Evolutionary conservation across 1,140 invertebrate genomes (phyloP).

Genomic region (Drosophila simulans): DNA sequence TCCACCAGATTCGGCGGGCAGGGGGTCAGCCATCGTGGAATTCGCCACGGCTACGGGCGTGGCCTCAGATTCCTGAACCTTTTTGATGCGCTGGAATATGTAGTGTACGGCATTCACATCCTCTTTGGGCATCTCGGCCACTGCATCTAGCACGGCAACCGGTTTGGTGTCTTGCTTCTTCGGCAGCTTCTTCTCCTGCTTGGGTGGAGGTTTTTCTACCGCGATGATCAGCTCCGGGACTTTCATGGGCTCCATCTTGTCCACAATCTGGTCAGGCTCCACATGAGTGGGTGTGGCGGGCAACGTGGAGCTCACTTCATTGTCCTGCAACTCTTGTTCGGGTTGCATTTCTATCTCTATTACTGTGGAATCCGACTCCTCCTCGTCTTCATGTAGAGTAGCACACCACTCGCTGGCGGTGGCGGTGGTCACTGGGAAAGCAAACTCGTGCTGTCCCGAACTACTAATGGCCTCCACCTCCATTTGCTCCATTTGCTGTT

Average conservation of each 20-base stretch:
- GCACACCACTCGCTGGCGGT: slow-evolving; percentile 4
- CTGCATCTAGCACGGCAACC: slow-evolving; percentile 19
- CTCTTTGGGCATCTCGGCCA: slow-evolving; percentile 50
- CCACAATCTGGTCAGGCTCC: neutral
- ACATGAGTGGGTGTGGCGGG: slow-evolving; percentile 42
- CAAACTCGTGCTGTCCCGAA: slow-evolving; percentile 24
- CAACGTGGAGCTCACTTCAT: slow-evolving; percentile 66
- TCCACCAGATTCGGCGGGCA: slow-evolving; percentile 1
- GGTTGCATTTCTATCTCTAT: neutral
- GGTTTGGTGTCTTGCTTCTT: neutral
- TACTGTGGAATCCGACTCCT: neutral
- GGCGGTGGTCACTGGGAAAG: slow-evolving; percentile 3
- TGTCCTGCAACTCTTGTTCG: slow-evolving; percentile 52
- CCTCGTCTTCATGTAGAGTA: neutral
- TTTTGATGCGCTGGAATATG: slow-evolving; percentile 48
- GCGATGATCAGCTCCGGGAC: neutral
- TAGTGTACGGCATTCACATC: slow-evolving; percentile 45
- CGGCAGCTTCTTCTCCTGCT: slow-evolving; percentile 1
- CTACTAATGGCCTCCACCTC: slow-evolving; percentile 41
- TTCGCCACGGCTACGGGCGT: slow-evolving; percentile 3
- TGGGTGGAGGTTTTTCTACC: slow-evolving; percentile 1
- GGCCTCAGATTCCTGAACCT: slow-evolving; percentile 39
- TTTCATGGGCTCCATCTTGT: neutral
- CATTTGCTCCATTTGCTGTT: slow-evolving; percentile 28
- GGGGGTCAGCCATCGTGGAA: slow-evolving; percentile 1